Base-by-base conservation (phyloP, 2,797 vertebrate species). In the Macrochelys suwanniensis region DNA sequence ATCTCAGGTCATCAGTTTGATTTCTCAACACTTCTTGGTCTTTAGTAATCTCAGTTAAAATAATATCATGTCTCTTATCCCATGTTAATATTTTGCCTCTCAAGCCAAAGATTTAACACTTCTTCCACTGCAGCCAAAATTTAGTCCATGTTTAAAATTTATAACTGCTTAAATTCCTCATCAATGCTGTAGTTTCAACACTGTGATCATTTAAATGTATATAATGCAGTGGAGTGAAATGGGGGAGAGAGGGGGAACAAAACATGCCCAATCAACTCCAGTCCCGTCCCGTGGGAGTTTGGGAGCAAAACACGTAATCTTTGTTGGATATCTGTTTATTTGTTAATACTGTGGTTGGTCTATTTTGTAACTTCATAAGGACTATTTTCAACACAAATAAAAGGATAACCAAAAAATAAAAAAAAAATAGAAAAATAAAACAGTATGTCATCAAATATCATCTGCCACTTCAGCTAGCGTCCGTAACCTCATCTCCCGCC, bases 311-410 rank as follows among this genome's bases (percentile, higher is more conserved):
- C 80, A 82, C 51, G 5, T 71, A 82, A 79, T 93, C 82, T 85
- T 89, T 94, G 80, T 90, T 92, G 84, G 81, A 84, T 95, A 87
- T 85, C 83, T 89, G 84, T 84, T 88, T 84, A 10, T 93, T 92
- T 94, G 56, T 90, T 92, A 82, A 85, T 93, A 76, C 81, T 96
- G 90, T 89, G 82, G 88, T 91, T 4, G 2, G 82, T 80, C 83
- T 93, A 77, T 88, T 91, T 92, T 96, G 77, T 92, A 95, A 91
- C 93, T 93, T 88, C 83, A 51, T 88, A 87, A 74, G 59, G 96
- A 95, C 81, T 93, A 96, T 85, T 96, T 93, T 90, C 93, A 1
- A 1, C 87, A 57, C 54, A 89, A 94, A 93, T 81, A 89, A 94
- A 96, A 96, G 71, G 16, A 93, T 79, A 96, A 87, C 88, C 94